A percentile compares a stretch with the other conserved stretches of the same genome.
Evolutionary conservation across 1,140 invertebrate genomes (phyloP).

Genomic region (Phymorhynchus buccinoides): DNA sequence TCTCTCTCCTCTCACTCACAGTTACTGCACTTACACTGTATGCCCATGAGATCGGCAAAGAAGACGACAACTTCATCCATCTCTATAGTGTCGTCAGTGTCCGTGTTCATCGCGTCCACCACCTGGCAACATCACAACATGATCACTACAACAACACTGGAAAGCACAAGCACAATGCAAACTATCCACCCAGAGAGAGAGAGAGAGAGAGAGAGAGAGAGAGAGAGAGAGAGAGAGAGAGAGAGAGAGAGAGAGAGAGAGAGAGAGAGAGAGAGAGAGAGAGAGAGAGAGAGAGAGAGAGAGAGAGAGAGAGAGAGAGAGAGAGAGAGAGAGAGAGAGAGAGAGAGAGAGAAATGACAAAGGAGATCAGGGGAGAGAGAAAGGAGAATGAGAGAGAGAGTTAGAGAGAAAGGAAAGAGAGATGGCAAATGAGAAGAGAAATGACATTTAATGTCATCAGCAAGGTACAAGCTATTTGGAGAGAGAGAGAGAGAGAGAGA

Average conservation of each 20-base stretch:
- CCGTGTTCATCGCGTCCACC: background rate
- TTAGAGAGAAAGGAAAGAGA: background rate
- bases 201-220: background rate
- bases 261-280: background rate
- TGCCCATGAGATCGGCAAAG: background rate
- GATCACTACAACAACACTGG: no score
- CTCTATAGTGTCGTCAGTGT: background rate
- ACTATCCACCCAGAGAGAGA: background rate
- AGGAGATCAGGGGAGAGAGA: no score
- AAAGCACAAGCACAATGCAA: no score
- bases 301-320: background rate
- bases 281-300: background rate
- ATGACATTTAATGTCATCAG: background rate
- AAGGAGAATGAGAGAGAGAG: background rate
- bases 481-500: background rate
- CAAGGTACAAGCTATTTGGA: no score
- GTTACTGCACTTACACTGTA: background rate
- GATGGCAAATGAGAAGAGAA: background rate
- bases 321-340: background rate
- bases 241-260: background rate
- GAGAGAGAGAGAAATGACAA: background rate
- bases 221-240: background rate
- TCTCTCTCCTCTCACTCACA: no score
- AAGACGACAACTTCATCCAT: background rate
- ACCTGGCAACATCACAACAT: background rate